Base-by-base conservation (phyloP, 2,888 invertebrate species). In the Camponotus fellah region DNA sequence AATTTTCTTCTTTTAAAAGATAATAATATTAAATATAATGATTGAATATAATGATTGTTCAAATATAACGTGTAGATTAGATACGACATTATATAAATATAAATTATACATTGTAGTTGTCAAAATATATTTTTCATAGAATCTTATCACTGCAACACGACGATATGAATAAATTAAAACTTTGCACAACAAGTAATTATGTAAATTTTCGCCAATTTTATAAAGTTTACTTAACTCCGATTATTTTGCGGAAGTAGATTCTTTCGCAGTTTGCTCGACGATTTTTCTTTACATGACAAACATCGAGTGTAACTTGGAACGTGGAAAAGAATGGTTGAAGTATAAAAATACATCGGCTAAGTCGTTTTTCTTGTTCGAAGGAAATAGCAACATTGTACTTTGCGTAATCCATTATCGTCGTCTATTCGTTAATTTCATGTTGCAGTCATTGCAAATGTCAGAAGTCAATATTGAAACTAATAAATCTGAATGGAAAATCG, bases 81-180 rank as follows among this genome's bases (percentile, higher is more conserved):
- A 26, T 49, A 14, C 4, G 17, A 6, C 17, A 58, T 76, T 75
- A 46, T 14, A 4, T 46, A 12, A 32, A 75, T 65, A 64, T 26
- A 49, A 76, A 65, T 65, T 37, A 56, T 4, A 34, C 14, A 46
- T 46, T 14, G 64, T 17, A 21, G 21, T 65, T 64, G 53, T 40
- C 66, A 9, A 37, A 37, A n/a, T 34, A 53, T 26, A 26, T 71
- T 71, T 34, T 71, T 79, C 9, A 26, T 6, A 17, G 2, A 69
- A 79, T 71, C 26, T 26, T 53, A 37, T 40, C n/a, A 17, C 12
- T 53, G 43, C 46, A 34, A 8, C 26, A 58, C 12, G 43, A 10
- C 17, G 62, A 10, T 46, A 64, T 26, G 26, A 26, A 26, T 26
- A 26, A 88, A 87, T 89, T 86, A 68, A 84, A 77, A 66, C 71